A percentile compares a stretch with the other conserved stretches of the same genome.
Evolutionary conservation across 2,888 invertebrate genomes (phyloP).

Genomic region (Heliothis peltigera): DNA sequence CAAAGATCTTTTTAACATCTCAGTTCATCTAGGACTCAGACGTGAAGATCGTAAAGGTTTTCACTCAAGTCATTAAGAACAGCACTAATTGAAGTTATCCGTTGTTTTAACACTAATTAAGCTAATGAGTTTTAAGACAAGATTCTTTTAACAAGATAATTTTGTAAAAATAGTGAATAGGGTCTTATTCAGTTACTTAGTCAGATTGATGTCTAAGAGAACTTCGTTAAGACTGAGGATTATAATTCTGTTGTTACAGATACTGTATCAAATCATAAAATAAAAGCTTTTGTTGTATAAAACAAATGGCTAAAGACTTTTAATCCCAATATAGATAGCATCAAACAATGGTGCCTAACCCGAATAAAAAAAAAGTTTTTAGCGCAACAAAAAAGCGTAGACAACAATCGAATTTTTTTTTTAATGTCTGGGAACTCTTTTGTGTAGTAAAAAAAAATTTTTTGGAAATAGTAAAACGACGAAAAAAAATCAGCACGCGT

Average conservation of each 20-base stretch:
- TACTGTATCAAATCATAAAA: constrained; percentile 16
- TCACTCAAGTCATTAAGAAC: constrained; percentile 46
- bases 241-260: constrained; percentile 2
- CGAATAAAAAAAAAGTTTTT: constrained; percentile 34
- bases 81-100: constrained; percentile 27
- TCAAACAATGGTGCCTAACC: constrained; percentile 49
- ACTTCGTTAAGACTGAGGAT: not conserved
- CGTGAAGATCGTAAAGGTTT: constrained; percentile 55
- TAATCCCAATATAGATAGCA: constrained; percentile 50
- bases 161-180: not conserved
- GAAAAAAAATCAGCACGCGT: constrained; percentile 70
- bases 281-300: constrained; percentile 22
- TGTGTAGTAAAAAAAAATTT: constrained; percentile 59
- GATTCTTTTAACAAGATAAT: not conserved
- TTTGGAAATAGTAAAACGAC: constrained; percentile 63
- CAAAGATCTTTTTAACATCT: constrained; percentile 61
- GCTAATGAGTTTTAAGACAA: constrained; percentile 11
- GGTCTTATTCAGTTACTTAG: not conserved
- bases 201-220: not conserved
- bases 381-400: constrained; percentile 50
- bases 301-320: constrained; percentile 30
- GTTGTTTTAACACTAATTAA: constrained; percentile 21
- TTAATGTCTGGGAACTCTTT: constrained; percentile 63
- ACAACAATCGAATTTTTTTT: constrained; percentile 65
- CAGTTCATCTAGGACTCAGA: constrained; percentile 67